Base-by-base conservation (phyloP, 2,113 vertebrate species). In the Zapornia atra region DNA sequence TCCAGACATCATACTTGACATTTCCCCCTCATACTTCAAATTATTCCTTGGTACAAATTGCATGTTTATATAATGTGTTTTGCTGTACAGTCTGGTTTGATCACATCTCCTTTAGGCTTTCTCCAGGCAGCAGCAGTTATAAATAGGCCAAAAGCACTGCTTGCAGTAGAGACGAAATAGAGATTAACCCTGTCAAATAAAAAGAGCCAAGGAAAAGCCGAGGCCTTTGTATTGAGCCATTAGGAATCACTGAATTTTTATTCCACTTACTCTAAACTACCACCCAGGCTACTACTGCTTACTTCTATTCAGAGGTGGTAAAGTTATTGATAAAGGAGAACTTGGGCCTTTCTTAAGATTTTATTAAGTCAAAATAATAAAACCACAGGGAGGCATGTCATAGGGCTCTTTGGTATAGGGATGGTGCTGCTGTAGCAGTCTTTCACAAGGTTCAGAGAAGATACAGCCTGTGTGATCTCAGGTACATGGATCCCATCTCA, bases 91-190 rank as follows among this genome's bases (percentile, higher is more conserved):
- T 93, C 92, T 95, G 92, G 81, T 93, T 86, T 96, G 77, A 83
- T 96, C 77, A 95, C 56, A 76, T 88, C 51, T 94, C 73, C 89
- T 87, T 86, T 63, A 95, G 83, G 88, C 83, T 95, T 91, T 97
- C 92, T 92, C 54, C 48, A 86, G 88, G 90, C 61, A 96, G 88
- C 44, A 86, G 48, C 83, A 84, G 75, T 94, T 96, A 95, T 69
- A 90, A 96, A 94, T 91, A 96, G 88, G 66, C 88, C 73, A 87
- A 93, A 92, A 92, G 57, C 70, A 70, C 29, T 80, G 65, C 81
- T 82, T 94, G 59, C 82, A 87, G 81, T 53, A 77, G 31, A 95
- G 73, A 89, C 70, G 51, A 96, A 92, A 91, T 25, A 86, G 72
- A 95, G 61, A 96, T 79, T 87, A 85, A 6, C 34, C 7, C 15